A percentile compares a stretch with the other conserved stretches of the same genome.
Conservation (phyloP, 1,140 invertebrate species). For the Dolichoris vasculosae region DNA sequence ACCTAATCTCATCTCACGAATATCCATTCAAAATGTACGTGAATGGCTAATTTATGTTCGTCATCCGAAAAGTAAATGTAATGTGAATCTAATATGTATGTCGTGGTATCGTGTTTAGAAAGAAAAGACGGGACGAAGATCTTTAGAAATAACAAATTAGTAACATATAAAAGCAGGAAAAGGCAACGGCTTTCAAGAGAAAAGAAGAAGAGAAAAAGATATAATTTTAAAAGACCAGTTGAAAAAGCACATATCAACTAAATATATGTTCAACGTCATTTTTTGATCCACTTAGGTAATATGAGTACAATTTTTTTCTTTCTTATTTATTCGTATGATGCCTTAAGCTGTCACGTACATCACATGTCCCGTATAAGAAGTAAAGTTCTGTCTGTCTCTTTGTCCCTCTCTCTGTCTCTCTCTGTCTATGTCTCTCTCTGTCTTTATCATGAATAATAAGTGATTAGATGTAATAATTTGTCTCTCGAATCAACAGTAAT, state of each 20-base stretch:
- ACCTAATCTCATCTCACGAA: slow-evolving; percentile 36
- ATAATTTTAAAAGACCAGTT: not conserved
- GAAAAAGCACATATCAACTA: slow-evolving; percentile 10
- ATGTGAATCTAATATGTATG: slow-evolving; percentile 14
- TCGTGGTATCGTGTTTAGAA: not conserved
- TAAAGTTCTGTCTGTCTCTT: too few species aligned
- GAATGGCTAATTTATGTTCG: slow-evolving; percentile 30
- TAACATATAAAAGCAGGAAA: slow-evolving; percentile 17
- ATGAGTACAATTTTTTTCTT: not conserved
- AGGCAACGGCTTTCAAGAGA: slow-evolving; percentile 16
- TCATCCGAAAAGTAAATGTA: slow-evolving; percentile 33
- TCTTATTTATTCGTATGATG: not conserved
- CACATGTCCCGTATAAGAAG: not conserved
- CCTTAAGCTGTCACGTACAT: not conserved
- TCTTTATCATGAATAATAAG: too few species aligned
- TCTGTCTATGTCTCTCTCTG: too few species aligned
- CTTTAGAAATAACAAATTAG: slow-evolving; percentile 30
- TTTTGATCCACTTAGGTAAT: not conserved
- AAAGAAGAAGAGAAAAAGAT: not conserved
- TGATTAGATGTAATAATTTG: too few species aligned
- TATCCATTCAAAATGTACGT: slow-evolving; percentile 21
- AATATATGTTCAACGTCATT: not conserved
- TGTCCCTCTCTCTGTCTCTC: too few species aligned
- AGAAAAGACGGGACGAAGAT: not conserved
- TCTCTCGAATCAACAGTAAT: too few species aligned